A percentile compares a stretch with the other conserved stretches of the same genome.
Evolutionary conservation across 2,113 vertebrate genomes (phyloP).

Genomic region (Kryptolebias marmoratus): DNA sequence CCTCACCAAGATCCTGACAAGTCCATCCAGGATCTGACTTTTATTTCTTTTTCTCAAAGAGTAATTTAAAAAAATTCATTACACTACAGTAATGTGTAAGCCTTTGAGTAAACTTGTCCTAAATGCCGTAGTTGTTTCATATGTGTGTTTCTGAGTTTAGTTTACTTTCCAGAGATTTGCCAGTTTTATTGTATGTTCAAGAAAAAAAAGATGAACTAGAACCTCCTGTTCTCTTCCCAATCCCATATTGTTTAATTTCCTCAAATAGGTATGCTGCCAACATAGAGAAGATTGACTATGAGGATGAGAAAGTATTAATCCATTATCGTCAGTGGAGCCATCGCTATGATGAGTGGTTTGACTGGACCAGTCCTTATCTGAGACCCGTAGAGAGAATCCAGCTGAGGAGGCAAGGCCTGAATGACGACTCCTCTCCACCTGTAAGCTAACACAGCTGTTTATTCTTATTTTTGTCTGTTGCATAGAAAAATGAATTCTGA

Average conservation of each 20-base stretch:
- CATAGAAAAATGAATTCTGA: not conserved
- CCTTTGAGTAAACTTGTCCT: not conserved
- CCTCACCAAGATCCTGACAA: no score
- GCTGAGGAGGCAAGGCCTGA: conserved; percentile 90
- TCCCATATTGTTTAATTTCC: not conserved
- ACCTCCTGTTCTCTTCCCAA: not conserved
- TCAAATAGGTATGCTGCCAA: conserved; percentile 90
- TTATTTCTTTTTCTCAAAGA: no score
- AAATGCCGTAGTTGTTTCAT: not conserved
- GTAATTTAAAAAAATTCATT: not conserved
- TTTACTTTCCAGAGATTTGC: not conserved
- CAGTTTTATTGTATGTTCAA: not conserved
- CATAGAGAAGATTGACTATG: conserved; percentile 95
- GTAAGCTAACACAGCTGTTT: conserved; percentile 75
- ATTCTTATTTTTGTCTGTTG: not conserved
- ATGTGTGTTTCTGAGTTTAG: not conserved
- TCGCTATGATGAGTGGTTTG: conserved; percentile 99
- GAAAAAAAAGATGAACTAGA: not conserved
- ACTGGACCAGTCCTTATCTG: conserved; percentile 96
- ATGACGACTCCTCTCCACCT: conserved; percentile 84
- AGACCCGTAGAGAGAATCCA: conserved; percentile 95
- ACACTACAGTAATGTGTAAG: not conserved
- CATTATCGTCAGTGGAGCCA: conserved; percentile 99
- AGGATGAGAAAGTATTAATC: conserved; percentile 94
- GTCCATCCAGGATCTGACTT: no score